A percentile compares a stretch with the other conserved stretches of the same genome.
Evolutionary conservation across 2,113 vertebrate genomes (phyloP).

Genomic region (Cyprinodon variegatus): DNA sequence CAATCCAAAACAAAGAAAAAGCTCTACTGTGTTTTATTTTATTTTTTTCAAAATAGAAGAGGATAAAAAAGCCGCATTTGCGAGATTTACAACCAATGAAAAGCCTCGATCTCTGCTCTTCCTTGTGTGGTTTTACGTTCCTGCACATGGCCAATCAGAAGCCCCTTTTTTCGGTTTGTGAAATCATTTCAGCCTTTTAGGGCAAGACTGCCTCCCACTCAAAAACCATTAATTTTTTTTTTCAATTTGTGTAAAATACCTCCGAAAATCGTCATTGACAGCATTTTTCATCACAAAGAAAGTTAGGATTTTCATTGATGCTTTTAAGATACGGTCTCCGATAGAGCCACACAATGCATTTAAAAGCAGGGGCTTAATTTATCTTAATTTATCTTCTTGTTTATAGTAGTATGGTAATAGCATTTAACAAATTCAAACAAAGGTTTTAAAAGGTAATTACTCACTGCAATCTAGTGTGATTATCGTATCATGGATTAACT

Average conservation of each 20-base stretch:
- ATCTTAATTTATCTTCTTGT: slow-evolving; percentile 2
- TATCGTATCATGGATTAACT: neutral
- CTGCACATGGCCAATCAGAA: slow-evolving; percentile 55
- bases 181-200: slow-evolving; percentile 5
- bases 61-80: neutral
- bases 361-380: too few species aligned
- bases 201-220: neutral
- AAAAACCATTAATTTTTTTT: neutral
- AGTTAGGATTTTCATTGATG: neutral
- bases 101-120: neutral
- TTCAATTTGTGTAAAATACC: neutral
- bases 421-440: too few species aligned
- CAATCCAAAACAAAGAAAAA: slow-evolving; percentile 6
- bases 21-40: slow-evolving; percentile 11
- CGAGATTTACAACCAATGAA: slow-evolving; percentile 34
- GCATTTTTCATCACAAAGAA: neutral
- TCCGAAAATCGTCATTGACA: neutral
- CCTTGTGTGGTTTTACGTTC: slow-evolving; percentile 57
- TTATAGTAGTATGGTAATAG: too few species aligned
- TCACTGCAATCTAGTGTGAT: neutral
- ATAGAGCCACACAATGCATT: neutral
- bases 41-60: neutral
- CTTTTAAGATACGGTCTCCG: neutral
- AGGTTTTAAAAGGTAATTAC: neutral
- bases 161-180: neutral